Conservation (phyloP, 2,888 invertebrate species). For the Automeris io region DNA sequence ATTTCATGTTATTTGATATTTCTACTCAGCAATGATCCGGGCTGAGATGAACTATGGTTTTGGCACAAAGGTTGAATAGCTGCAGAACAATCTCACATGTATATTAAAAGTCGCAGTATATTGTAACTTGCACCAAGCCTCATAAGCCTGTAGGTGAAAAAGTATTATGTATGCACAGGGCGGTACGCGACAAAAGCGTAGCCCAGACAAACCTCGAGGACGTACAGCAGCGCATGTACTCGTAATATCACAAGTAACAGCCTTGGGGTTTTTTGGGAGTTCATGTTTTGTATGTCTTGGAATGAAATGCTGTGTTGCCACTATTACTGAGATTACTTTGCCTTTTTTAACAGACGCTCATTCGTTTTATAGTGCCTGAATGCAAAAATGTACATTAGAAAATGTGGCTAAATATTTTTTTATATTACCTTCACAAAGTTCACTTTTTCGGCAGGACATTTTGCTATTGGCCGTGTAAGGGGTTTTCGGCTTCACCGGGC, state of each 20-base stretch:
- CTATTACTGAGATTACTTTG: neutral
- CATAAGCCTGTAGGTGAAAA: slow-evolving; percentile 30
- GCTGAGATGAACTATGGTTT: too few species aligned
- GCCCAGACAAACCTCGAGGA: slow-evolving; percentile 22
- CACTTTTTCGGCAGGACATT: too few species aligned
- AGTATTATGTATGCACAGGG: slow-evolving; percentile 37
- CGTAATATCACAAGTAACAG: slow-evolving; percentile 28
- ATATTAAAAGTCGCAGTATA: neutral
- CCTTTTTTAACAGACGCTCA: neutral
- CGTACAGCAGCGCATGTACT: slow-evolving; percentile 31
- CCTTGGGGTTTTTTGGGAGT: slow-evolving; percentile 22
- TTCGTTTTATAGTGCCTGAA: too few species aligned
- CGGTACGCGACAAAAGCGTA: slow-evolving; percentile 41
- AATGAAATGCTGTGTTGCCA: slow-evolving; percentile 2
- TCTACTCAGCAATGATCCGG: too few species aligned
- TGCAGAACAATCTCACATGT: too few species aligned
- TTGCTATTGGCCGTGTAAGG: too few species aligned
- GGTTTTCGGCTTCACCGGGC: too few species aligned
- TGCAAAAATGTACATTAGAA: too few species aligned
- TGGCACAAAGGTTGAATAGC: too few species aligned
- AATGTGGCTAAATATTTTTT: too few species aligned
- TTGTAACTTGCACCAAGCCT: slow-evolving; percentile 20
- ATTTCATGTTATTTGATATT: too few species aligned
- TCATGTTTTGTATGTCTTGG: slow-evolving; percentile 7
- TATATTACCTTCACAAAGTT: too few species aligned